Percentiles rank a stretch among this genome's conserved stretches.
phyloP scores from a whole-genome alignment of 1,140 invertebrate genomes.

The Plectrocnemia conspersa region DNA sequence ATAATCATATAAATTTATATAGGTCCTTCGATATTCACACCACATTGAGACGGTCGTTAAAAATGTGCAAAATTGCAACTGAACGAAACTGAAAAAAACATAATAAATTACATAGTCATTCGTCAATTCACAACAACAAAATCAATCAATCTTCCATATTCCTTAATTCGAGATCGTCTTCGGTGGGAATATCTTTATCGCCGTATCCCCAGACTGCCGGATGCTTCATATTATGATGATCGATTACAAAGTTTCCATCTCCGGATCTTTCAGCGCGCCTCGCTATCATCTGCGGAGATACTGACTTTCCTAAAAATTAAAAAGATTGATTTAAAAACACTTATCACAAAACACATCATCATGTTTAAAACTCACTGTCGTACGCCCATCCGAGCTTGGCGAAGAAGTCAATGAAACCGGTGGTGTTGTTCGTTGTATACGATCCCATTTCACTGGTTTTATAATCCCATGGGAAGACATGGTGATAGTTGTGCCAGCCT shows the following conservation, averaged over 20 bases:
- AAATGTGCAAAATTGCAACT: too few relatives aligned
- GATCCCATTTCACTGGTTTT: constrained; percentile 75
- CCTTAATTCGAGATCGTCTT: constrained; percentile 51
- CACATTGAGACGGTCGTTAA: too few relatives aligned
- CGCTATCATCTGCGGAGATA: constrained; percentile 59
- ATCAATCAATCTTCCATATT: constrained; percentile 41
- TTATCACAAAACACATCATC: not conserved
- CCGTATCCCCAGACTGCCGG: constrained; percentile 56
- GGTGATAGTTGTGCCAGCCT: constrained; percentile 95
- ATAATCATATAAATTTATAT: too few relatives aligned
- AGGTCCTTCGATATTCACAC: too few relatives aligned
- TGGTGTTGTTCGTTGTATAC: constrained; percentile 63
- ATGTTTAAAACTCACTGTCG: constrained; percentile 53
- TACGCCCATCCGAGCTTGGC: constrained; percentile 70
- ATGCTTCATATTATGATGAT: constrained; percentile 30
- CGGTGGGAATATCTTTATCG: constrained; percentile 50
- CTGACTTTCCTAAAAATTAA: constrained; percentile 53
- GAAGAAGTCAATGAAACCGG: constrained; percentile 68
- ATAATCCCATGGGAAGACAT: constrained; percentile 88
- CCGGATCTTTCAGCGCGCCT: constrained; percentile 58
- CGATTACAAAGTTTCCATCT: constrained; percentile 53
- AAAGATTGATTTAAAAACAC: not conserved
- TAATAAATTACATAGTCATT: too few relatives aligned
- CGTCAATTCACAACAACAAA: too few relatives aligned
- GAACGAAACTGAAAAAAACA: too few relatives aligned